A percentile compares a stretch with the other conserved stretches of the same genome.
These are phyloP conservation scores for Blastomussa wellsi DNA, from an alignment of 92 coral and sea anemone species.

Conservation along the genomic window DNA sequence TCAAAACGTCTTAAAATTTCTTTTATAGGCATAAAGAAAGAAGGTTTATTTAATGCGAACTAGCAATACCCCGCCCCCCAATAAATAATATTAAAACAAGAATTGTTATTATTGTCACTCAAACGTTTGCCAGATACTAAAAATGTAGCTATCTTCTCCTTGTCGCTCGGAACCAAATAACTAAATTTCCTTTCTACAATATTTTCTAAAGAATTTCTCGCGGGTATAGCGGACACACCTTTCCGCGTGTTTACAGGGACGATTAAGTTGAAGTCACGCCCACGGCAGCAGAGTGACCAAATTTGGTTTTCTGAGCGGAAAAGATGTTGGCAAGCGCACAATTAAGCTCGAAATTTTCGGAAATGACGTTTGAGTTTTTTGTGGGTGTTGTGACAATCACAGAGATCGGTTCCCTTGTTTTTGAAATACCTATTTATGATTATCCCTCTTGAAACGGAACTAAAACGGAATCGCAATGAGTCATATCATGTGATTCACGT, in stretches of 20 bases:
- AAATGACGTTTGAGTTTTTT: slow-evolving; percentile 11
- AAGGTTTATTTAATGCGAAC: not conserved
- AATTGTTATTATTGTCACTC: not conserved
- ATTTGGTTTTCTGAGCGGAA: not conserved
- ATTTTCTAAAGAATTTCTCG: not conserved
- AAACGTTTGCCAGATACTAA: not conserved
- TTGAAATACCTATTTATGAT: not conserved
- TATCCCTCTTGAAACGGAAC: slow-evolving; percentile 1
- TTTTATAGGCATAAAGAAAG: no score
- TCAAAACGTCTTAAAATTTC: no score
- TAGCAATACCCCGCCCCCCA: no score
- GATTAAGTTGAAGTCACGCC: not conserved
- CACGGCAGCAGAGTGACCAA: not conserved
- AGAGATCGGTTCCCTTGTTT: not conserved
- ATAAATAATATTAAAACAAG: no score
- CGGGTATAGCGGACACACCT: slow-evolving; percentile 4
- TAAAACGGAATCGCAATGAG: not conserved
- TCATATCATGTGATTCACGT: no score
- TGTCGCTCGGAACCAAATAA: not conserved
- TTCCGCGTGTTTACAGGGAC: slow-evolving; percentile 15
- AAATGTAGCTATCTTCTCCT: not conserved
- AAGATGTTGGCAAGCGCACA: not conserved
- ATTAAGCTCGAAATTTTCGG: not conserved
- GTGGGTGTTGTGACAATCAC: not conserved
- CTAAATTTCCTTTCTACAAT: slow-evolving; percentile 7